Evolutionary conservation across 2,113 vertebrate genomes (phyloP).

Genomic region (Brachypteracias leptosomus): DNA sequence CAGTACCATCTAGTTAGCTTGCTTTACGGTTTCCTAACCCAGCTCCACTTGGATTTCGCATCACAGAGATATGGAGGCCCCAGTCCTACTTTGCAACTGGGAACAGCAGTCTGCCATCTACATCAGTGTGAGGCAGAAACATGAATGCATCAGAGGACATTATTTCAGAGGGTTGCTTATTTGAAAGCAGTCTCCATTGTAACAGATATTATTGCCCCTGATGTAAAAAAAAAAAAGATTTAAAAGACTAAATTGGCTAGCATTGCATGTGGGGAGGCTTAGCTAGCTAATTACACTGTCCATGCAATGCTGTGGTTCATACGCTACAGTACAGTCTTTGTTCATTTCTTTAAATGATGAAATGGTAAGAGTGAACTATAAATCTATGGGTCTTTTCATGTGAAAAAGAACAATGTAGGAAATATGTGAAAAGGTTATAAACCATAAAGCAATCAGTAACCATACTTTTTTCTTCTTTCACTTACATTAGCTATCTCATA

Average conservation of each 20-base stretch:
- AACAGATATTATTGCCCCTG: neutral
- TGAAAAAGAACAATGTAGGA: neutral
- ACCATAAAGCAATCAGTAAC: neutral
- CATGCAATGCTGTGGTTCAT: neutral
- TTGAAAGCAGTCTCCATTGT: neutral
- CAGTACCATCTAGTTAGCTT: neutral
- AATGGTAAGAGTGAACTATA: neutral
- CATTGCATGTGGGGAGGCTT: neutral
- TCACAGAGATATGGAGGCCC: neutral
- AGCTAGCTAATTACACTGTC: neutral
- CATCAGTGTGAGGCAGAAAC: neutral
- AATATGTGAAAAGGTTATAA: neutral
- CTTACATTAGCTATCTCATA: neutral
- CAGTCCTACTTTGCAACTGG: neutral
- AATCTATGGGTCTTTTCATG: neutral
- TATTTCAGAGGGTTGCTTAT: neutral
- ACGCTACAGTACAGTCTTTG: neutral
- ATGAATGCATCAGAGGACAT: neutral
- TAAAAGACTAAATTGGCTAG: neutral
- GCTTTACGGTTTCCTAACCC: neutral
- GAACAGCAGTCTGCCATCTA: neutral
- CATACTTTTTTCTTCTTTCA: neutral
- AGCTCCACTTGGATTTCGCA: neutral
- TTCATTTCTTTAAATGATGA: neutral
- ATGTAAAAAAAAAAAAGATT: neutral